Evolutionary conservation across 2,888 invertebrate species (phyloP), one percentile per base, ranked within the genome.

Genomic region (Timandra comae): DNA sequence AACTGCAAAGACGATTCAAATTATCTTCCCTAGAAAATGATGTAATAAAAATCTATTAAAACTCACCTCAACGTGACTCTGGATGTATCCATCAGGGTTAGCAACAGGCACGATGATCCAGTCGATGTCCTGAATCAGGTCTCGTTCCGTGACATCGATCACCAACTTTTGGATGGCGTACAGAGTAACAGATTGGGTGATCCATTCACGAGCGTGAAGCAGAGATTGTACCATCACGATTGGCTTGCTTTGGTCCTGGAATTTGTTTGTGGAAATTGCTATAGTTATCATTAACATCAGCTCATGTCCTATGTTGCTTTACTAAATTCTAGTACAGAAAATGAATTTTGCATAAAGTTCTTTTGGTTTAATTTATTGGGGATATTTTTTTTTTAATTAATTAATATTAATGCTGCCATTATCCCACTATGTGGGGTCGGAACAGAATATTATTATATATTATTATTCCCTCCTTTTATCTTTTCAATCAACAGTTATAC

Each of bases 71-170:
- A 57, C 65, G 54, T 86, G 87, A 1, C 88, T 82, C 59, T 77
- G 88, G 32, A 86, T 88, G 46, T 91, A 92, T 4, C 92, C 92
- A 63, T 92, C 92, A 8, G 91, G 91, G 57, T 92, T 92, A 20
- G 89, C 68, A 9, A 88, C 73, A 0, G 92, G 91, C 8, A 91
- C 50, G 27, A 90, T 80, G 50, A 85, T 86, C 88, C 90, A 91
- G 58, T 91, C 90, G 19, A 90, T 81, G 23, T 82, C 72, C 21
- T 85, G 67, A 7, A 89, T 63, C 1, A 91, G 52, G 20, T 79
- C 63, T 7, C 62, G 59, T 41, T 88, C 88, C 0, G 62, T 69
- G 20, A 79, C 67, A 44, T 90, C 88, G 32, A 84, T 85, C 7
- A 90, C 81, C 39, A 91, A 63, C 61, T 90, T 88, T 37, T 88